Percentiles rank a stretch among this genome's conserved stretches.
Evolutionary conservation across 2,113 vertebrate species (phyloP).

Genomic region (Pardalotus punctatus): DNA sequence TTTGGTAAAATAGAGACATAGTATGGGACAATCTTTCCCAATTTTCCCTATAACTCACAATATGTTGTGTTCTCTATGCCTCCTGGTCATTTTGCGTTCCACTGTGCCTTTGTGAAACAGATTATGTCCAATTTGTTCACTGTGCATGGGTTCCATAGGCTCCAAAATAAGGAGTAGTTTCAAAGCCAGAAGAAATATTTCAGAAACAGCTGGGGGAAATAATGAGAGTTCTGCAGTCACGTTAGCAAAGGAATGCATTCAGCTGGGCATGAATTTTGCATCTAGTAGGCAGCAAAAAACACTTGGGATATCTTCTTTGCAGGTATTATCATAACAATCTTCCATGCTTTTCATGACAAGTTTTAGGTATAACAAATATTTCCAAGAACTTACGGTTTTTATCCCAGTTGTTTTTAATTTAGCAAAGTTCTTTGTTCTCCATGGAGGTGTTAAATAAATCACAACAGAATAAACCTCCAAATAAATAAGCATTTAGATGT

Average conservation of each 20-base stretch:
- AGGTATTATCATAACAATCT: background rate
- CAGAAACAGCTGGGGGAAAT: background rate
- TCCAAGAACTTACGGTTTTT: background rate
- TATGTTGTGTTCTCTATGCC: background rate
- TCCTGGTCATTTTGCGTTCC: background rate
- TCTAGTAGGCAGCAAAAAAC: background rate
- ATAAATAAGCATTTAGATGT: background rate
- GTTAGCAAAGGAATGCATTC: background rate
- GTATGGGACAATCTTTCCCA: background rate
- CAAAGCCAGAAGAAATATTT: background rate
- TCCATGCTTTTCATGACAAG: background rate
- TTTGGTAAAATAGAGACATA: background rate
- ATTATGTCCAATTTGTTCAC: background rate
- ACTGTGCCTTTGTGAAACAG: background rate
- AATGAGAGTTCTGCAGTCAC: background rate
- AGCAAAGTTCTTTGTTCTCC: background rate
- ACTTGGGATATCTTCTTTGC: background rate
- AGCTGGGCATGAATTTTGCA: conserved; percentile 5
- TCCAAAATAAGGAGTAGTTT: background rate
- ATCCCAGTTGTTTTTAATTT: background rate
- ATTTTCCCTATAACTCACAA: background rate
- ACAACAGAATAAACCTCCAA: background rate
- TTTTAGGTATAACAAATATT: background rate
- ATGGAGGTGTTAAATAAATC: background rate
- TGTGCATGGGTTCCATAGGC: background rate